Evolutionary conservation across 2,797 vertebrate genomes (phyloP).

Genomic region (Buphagus erythrorhynchus): DNA sequence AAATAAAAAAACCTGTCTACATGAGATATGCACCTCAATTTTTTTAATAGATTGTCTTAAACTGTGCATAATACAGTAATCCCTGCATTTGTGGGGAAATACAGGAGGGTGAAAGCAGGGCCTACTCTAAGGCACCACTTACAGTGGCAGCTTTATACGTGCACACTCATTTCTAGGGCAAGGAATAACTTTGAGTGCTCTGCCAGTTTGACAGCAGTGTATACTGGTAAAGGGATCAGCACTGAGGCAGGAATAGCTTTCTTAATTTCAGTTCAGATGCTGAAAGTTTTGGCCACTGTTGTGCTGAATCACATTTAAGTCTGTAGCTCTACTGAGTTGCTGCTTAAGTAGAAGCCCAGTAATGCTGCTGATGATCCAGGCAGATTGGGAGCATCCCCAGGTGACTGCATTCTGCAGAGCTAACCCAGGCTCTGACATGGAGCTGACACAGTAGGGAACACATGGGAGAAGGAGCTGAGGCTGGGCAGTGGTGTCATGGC

Average conservation of each 20-base stretch:
- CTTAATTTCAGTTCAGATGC: neutral
- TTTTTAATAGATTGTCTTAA: neutral
- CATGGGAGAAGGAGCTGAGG: neutral
- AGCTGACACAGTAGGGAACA: neutral
- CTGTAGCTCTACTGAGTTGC: fast-evolving
- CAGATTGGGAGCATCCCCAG: neutral
- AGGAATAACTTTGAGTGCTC: neutral
- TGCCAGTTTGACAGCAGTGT: neutral
- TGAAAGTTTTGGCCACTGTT: neutral
- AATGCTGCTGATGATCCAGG: neutral
- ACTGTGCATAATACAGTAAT: too few species aligned
- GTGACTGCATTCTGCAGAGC: neutral
- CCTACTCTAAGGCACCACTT: neutral
- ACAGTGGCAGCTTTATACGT: neutral
- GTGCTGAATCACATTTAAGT: fast-evolving
- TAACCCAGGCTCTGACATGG: fast-evolving
- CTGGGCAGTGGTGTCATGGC: neutral
- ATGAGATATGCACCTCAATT: neutral
- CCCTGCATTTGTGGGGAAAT: neutral
- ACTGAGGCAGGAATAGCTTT: fast-evolving
- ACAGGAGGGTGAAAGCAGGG: neutral
- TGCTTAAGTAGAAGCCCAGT: neutral
- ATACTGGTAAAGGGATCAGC: neutral
- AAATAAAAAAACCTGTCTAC: neutral
- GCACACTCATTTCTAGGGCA: neutral